Percentiles rank a stretch among this genome's conserved stretches.
These are phyloP conservation scores for Otus sunia DNA, from an alignment of 2,113 vertebrate genomes.

Conservation along the genomic window DNA sequence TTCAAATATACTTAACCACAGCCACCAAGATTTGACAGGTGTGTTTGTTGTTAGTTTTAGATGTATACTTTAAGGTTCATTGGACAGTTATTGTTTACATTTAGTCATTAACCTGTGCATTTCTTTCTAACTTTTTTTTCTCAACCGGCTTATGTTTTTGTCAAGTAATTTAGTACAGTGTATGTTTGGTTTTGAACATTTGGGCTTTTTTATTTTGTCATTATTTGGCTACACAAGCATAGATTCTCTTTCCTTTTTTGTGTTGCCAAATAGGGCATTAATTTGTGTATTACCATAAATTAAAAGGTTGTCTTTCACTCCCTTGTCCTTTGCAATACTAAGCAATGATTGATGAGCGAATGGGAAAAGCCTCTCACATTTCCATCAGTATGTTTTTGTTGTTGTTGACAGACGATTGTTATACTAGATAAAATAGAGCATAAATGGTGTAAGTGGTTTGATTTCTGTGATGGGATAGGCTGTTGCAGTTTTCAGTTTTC, in stretches of 20 bases:
- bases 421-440: not conserved
- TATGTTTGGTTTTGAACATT: not conserved
- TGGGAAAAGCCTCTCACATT: not conserved
- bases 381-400: slow-evolving; percentile 17
- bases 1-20: not conserved
- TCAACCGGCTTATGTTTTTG: not conserved
- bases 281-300: not conserved
- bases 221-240: not conserved
- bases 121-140: not conserved
- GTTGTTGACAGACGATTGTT: slow-evolving; percentile 3
- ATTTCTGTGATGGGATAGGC: not conserved
- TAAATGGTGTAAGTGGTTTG: not conserved
- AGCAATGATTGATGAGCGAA: not conserved
- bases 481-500: not conserved
- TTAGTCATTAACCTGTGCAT: not conserved
- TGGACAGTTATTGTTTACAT: not conserved
- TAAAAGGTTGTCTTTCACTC: not conserved
- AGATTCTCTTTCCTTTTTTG: not conserved
- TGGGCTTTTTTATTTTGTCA: not conserved
- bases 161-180: not conserved
- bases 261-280: slow-evolving; percentile 2
- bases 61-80: not conserved
- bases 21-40: not conserved
- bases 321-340: not conserved
- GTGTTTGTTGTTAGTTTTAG: not conserved